phyloP scores from a whole-genome alignment of 2,888 invertebrate genomes.

The Diploptera punctata region DNA sequence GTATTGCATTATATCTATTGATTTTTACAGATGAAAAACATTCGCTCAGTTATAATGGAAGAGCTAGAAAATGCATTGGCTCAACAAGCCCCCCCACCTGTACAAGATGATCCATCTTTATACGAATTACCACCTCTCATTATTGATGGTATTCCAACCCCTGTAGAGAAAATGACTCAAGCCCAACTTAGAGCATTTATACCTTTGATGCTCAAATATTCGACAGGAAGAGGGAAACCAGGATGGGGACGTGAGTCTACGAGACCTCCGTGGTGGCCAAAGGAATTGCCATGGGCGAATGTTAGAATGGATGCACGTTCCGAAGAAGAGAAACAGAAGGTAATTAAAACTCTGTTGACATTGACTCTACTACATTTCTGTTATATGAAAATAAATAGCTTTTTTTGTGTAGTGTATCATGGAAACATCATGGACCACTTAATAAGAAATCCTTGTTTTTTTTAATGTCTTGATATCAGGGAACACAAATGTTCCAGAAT shows the following conservation, averaged over 20 bases:
- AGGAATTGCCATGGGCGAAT: constrained; percentile 97
- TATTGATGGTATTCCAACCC: constrained; percentile 97
- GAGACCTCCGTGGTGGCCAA: constrained; percentile 97
- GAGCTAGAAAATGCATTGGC: constrained; percentile 92
- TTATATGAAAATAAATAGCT: no score
- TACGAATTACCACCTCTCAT: constrained; percentile 96
- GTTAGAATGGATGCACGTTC: constrained; percentile 96
- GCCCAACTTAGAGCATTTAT: constrained; percentile 96
- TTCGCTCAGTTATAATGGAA: constrained; percentile 91
- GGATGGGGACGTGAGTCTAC: constrained; percentile 98
- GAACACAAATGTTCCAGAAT: no score
- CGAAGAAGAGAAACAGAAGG: constrained; percentile 97
- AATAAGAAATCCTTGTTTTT: no score
- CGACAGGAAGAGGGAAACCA: constrained; percentile 94
- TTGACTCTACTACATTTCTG: no score
- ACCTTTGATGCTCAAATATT: constrained; percentile 97
- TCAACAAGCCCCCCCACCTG: constrained; percentile 88
- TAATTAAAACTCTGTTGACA: constrained; percentile 52
- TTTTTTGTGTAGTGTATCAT: no score
- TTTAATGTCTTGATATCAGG: no score
- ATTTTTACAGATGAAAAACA: constrained; percentile 73
- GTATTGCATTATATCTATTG: no score
- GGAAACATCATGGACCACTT: no score
- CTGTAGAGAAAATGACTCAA: constrained; percentile 99
- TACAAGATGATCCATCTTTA: constrained; percentile 88